Conservation (phyloP, 2,113 vertebrate genomes). For the Lynx canadensis region DNA sequence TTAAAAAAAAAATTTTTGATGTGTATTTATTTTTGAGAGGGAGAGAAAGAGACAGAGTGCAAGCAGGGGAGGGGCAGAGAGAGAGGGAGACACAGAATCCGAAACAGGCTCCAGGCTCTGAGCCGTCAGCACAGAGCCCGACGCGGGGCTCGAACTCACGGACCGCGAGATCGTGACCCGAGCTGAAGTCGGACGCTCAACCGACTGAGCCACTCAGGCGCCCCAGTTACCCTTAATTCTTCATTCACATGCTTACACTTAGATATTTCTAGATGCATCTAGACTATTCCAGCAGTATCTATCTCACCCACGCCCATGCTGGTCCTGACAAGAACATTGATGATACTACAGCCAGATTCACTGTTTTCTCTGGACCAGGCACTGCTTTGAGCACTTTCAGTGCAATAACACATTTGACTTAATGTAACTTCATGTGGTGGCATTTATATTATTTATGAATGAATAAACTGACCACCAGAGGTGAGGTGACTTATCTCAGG, state of each 20-base stretch:
- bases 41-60: no score
- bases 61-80: no score
- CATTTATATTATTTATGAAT: neutral
- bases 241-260: neutral
- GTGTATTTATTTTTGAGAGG: no score
- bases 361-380: neutral
- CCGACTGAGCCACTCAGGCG: no score
- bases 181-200: no score
- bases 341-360: neutral
- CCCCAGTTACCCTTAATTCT: neutral
- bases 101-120: no score
- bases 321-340: neutral
- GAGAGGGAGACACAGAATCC: no score
- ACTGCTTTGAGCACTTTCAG: neutral
- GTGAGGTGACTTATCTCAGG: neutral
- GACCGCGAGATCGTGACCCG: no score
- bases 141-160: no score
- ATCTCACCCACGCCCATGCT: neutral
- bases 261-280: slow-evolving; percentile 7
- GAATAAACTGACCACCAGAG: neutral
- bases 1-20: no score
- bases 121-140: no score
- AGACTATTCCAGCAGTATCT: neutral
- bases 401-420: neutral
- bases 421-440: neutral